Conservation (phyloP, 1,140 invertebrate species). For the Sweltsa coloradensis region DNA sequence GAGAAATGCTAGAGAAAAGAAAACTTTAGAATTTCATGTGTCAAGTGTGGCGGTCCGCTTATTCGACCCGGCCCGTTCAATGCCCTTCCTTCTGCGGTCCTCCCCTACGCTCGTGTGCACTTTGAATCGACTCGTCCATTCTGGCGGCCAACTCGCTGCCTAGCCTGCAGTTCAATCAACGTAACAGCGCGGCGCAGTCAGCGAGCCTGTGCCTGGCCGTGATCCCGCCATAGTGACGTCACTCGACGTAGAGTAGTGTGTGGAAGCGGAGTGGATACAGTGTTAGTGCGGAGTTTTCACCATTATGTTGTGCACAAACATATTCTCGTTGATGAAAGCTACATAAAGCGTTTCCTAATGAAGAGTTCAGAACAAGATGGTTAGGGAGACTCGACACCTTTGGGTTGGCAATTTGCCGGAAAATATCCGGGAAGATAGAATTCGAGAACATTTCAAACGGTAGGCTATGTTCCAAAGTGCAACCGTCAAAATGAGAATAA, state of each 20-base stretch:
- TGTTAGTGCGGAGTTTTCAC: constrained; percentile 18
- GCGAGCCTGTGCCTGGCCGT: constrained; percentile 15
- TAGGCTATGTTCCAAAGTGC: too few relatives aligned
- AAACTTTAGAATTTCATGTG: constrained; percentile 1
- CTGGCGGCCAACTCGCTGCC: constrained; percentile 5
- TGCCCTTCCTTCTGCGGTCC: not conserved
- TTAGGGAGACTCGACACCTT: constrained; percentile 99
- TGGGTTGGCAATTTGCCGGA: constrained; percentile 99
- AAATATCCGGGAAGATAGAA: constrained; percentile 90
- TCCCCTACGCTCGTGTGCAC: constrained; percentile 8
- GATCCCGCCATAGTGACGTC: constrained; percentile 39
- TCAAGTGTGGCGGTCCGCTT: constrained; percentile 2
- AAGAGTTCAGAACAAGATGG: constrained; percentile 81
- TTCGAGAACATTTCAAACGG: constrained; percentile 96
- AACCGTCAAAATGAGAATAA: too few relatives aligned
- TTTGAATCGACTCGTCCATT: constrained; percentile 12
- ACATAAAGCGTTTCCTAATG: constrained; percentile 45
- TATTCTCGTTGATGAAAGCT: constrained; percentile 12
- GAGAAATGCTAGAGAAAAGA: too few relatives aligned
- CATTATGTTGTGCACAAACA: constrained; percentile 16
- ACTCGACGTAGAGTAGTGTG: constrained; percentile 37
- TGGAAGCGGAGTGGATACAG: constrained; percentile 22
- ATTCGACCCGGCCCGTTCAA: constrained; percentile 2
- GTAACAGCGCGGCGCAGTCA: constrained; percentile 5
- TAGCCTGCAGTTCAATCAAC: not conserved